These are phyloP conservation scores for Grammomys dolichurus DNA, from an alignment of 2,113 vertebrate genomes.

Conservation along the genomic window DNA sequence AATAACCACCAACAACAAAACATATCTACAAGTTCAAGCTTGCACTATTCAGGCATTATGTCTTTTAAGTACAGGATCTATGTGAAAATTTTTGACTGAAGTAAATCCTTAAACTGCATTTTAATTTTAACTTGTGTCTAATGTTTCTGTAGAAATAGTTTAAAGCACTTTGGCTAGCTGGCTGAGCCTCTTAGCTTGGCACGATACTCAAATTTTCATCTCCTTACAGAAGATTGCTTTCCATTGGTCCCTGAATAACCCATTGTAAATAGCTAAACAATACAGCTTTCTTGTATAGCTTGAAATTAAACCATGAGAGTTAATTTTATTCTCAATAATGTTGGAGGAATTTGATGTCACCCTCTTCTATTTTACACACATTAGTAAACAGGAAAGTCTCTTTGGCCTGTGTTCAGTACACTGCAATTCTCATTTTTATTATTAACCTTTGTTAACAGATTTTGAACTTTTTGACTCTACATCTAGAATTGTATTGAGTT, in stretches of 20 bases:
- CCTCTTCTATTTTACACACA: not conserved
- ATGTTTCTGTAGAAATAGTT: not conserved
- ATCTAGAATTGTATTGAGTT: not conserved
- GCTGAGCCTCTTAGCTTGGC: not conserved
- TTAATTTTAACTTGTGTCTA: slow-evolving; percentile 25
- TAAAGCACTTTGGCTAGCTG: not conserved
- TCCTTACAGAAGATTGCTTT: not conserved
- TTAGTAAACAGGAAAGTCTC: not conserved
- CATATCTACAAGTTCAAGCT: not conserved
- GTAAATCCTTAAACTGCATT: slow-evolving; percentile 10
- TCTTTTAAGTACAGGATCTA: not conserved
- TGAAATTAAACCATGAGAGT: not conserved
- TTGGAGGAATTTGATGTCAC: not conserved
- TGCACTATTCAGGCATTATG: not conserved
- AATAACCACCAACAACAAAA: not conserved
- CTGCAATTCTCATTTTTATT: not conserved
- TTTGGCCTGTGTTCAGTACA: not conserved
- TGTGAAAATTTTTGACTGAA: not conserved
- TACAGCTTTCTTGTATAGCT: not conserved
- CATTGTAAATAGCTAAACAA: not conserved
- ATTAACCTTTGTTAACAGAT: not conserved
- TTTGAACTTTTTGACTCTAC: not conserved
- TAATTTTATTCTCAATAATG: slow-evolving; percentile 13
- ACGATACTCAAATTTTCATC: not conserved
- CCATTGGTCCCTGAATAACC: not conserved